A percentile compares a stretch with the other conserved stretches of the same genome.
Conservation (phyloP, 2,797 vertebrate species). For the Coranthus polyacanthus region DNA sequence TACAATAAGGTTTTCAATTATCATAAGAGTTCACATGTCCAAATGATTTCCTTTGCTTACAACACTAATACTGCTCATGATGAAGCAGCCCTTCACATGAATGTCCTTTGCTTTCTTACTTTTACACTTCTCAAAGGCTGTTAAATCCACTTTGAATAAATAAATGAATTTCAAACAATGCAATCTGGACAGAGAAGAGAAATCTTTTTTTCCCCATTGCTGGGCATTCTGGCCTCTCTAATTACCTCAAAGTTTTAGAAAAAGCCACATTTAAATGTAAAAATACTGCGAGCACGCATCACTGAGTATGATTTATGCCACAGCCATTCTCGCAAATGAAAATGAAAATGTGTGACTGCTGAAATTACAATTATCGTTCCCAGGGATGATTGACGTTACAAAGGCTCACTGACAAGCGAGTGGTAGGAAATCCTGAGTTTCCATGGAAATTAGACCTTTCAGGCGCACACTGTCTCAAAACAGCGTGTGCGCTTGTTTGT, state of each 20-base stretch:
- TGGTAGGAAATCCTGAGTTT: conserved; percentile 50
- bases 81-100: neutral
- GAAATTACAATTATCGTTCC: conserved; percentile 59
- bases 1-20: neutral
- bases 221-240: neutral
- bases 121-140: conserved; percentile 3
- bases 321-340: conserved; percentile 39
- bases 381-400: conserved; percentile 57
- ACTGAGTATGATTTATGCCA: conserved; percentile 28
- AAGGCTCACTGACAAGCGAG: conserved; percentile 46
- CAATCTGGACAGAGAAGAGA: conserved; percentile 5
- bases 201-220: conserved; percentile 19
- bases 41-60: neutral
- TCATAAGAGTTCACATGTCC: neutral
- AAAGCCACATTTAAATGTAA: conserved; percentile 16
- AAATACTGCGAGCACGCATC: neutral
- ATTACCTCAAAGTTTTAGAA: conserved; percentile 14
- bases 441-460: conserved; percentile 63
- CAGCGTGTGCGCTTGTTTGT: conserved; percentile 8
- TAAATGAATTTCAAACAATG: conserved; percentile 32
- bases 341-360: conserved; percentile 46
- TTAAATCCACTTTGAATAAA: conserved; percentile 26
- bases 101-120: conserved; percentile 20
- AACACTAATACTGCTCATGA: neutral
- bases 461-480: neutral